Evolutionary conservation across 2,113 vertebrate species (phyloP), one percentile per base, ranked within the genome.

Genomic region (Xiphorhynchus elegans): DNA sequence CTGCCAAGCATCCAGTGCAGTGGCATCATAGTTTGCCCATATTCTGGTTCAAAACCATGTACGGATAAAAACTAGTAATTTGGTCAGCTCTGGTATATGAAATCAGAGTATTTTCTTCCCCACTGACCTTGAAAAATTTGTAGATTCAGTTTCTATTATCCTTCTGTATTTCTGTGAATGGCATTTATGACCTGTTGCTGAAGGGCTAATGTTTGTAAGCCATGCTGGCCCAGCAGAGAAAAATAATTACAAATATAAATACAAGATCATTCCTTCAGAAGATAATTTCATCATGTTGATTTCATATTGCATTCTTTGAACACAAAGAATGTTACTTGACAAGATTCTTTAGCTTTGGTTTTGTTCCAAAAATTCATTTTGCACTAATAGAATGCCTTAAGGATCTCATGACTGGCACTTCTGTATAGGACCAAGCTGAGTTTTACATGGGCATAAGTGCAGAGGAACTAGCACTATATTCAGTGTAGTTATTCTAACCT

Each of bases 101-200:
- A 78, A 87, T 35, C 12, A 46, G 25, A 47, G 3, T 21, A 7
- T 2, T 18, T 62, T 63, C 39, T 58, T 78, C 35, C 23, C 17
- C 7, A 2, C 1, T 52, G 33, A 46, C 18, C 17, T 70, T 37
- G 6, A 39, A 89, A 55, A 25, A 20, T 14, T 42, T 62, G 4
- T 24, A 58, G 23, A 49, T 24, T 81, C 24, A 25, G 7, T 39
- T 59, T 81, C 23, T 26, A 1, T 67, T 56, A 12, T 4, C 7
- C 10, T 78, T 13, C 17, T 12, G 9, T 39, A 18, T 37, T 68
- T 72, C 29, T 52, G 21, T 73, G 39, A 85, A 26, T 62, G 13
- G 6, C 11, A 42, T 2, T 1, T 42, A 31, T 0, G 1, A 49
- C 17, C 9, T 0, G 0, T 24, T 47, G 12, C 24, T 33, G 37